Evolutionary conservation across 1,140 invertebrate species (phyloP).

Genomic region (Drosophila melanica): DNA sequence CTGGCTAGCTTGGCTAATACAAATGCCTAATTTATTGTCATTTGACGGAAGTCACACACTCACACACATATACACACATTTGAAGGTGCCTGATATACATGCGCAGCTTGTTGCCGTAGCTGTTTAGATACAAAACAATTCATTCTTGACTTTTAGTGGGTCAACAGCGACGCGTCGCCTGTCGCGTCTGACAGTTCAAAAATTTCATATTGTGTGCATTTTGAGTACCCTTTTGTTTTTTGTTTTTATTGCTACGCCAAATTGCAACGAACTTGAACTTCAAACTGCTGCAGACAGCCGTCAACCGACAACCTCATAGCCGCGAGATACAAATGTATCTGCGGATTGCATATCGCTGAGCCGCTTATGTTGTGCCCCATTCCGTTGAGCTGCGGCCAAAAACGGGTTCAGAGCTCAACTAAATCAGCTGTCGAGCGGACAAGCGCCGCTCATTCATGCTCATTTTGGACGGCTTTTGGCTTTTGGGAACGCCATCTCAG

Average conservation of each 20-base stretch:
- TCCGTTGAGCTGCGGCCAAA: conserved; percentile 23
- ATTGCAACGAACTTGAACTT: conserved; percentile 82
- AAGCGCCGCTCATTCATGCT: conserved; percentile 69
- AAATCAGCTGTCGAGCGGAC: conserved; percentile 61
- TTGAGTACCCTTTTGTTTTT: conserved; percentile 28
- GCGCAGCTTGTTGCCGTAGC: conserved; percentile 25
- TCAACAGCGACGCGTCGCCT: conserved; percentile 45
- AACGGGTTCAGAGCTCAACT: conserved; percentile 70
- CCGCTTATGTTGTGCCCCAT: conserved; percentile 31
- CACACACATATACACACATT: conserved; percentile 8
- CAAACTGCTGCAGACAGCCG: conserved; percentile 65
- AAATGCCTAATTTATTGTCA: conserved; percentile 78
- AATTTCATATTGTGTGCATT: conserved; percentile 45
- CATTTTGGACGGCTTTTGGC: conserved; percentile 22
- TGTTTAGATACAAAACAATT: conserved; percentile 66
- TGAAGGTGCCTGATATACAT: conserved; percentile 48
- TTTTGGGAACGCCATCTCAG: conserved; percentile 23
- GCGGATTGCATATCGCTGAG: conserved; percentile 3
- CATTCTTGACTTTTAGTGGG: conserved; percentile 79
- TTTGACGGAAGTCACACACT: conserved; percentile 71
- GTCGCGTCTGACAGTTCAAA: conserved; percentile 18
- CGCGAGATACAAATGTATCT: conserved; percentile 36
- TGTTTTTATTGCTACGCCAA: conserved; percentile 56
- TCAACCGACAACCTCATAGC: conserved; percentile 48
- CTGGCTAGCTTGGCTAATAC: conserved; percentile 45